Evolutionary conservation across 1,140 invertebrate species (phyloP), one percentile per base, ranked within the genome.

Genomic region (Danaus plexippus): DNA sequence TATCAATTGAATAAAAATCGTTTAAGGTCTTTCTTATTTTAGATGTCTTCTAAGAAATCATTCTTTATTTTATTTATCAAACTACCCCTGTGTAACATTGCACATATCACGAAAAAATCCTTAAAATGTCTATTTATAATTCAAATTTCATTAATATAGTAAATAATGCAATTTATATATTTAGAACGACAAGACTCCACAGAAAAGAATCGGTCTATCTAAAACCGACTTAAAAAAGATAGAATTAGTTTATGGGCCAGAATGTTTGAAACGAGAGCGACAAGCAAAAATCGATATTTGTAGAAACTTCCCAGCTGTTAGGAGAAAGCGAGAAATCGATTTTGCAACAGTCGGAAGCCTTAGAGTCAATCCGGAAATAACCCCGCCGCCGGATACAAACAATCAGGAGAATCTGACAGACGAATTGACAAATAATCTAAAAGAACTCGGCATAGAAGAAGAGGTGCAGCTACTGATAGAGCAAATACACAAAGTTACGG

Each of bases 251-350:
- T 86, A 86, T 56, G 78, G 78, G 0, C 61, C 69, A 0, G 81
- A 85, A 61, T 86, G 83, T 47, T 54, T 64, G 9, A 69, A 64
- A 7, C 58, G 83, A 32, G 83, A 86, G 40, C 61, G 83, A 0
- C 63, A 68, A 13, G 77, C 75, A 9, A 85, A 86, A 59, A 67
- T 85, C 6, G 77, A 82, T 9, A 51, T 78, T 0, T 86, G 83
- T 54, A 76, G 75, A 18, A 67, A 70, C n/a, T 85, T 80, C 42
- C 78, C 80, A 0, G 69, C 67, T 1, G 61, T 66, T 0, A 67
- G 79, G 43, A 67, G 54, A 13, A 85, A 81, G 59, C 63, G 71
- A 3, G 54, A 73, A 0, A 47, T 58, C 10, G 52, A 64, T n/a
- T n/a, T 64, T 9, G 43, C 52, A 11, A 66, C 49, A 12, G 40